Percentiles rank a stretch among this genome's conserved stretches.
Evolutionary conservation across 2,888 invertebrate genomes (phyloP).

Genomic region (Melitaea athalia): DNA sequence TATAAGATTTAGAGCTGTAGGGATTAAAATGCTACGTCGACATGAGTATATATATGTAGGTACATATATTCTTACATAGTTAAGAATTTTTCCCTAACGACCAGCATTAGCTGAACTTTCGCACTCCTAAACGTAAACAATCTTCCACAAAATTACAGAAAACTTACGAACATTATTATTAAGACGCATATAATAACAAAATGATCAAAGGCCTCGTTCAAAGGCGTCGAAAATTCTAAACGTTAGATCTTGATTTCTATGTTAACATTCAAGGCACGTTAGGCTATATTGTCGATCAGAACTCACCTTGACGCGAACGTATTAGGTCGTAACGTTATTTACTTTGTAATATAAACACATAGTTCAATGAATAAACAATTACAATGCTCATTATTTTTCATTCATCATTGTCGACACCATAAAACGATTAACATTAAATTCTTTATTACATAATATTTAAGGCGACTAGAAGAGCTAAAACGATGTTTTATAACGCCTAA

Average conservation of each 20-base stretch:
- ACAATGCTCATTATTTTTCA: background rate
- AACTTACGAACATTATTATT: background rate
- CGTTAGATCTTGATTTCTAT: background rate
- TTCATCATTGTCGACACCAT: background rate
- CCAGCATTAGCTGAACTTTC: too few relatives aligned
- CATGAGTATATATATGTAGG: too few relatives aligned
- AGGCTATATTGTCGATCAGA: slow-evolving; percentile 6
- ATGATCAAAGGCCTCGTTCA: background rate
- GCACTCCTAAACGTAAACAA: too few relatives aligned
- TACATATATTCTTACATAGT: too few relatives aligned
- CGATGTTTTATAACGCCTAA: too few relatives aligned
- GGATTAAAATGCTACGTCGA: too few relatives aligned
- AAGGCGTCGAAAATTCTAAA: background rate
- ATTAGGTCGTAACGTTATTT: background rate
- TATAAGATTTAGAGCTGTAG: too few relatives aligned
- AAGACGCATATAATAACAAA: background rate
- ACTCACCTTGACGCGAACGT: slow-evolving; percentile 7
- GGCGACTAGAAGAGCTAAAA: too few relatives aligned
- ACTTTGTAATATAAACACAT: background rate
- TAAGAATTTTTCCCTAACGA: too few relatives aligned
- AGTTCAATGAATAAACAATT: background rate
- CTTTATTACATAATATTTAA: too few relatives aligned
- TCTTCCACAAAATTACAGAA: background rate
- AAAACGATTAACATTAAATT: background rate
- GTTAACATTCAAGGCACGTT: slow-evolving; percentile 11